Conservation (phyloP, 2,888 invertebrate genomes). For the Bombylius major region DNA sequence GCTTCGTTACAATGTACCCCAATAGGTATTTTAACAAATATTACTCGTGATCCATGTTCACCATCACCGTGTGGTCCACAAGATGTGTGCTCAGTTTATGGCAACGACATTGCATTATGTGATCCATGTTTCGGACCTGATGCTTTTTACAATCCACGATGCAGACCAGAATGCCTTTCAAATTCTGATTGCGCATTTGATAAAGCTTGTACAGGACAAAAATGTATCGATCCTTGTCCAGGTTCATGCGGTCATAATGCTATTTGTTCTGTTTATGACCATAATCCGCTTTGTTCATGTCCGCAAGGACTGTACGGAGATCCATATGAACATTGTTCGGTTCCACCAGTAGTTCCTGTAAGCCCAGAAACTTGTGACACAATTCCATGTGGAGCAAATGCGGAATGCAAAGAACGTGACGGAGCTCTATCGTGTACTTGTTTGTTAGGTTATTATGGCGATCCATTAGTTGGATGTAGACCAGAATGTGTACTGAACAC, state of each 20-base stretch:
- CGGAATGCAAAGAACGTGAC: conserved; percentile 51
- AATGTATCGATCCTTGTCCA: conserved; percentile 65
- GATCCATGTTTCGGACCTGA: conserved; percentile 60
- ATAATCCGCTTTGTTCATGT: conserved; percentile 61
- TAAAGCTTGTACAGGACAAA: conserved; percentile 59
- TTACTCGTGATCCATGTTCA: conserved; percentile 54
- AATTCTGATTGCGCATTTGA: conserved; percentile 69
- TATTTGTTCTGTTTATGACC: conserved; percentile 54
- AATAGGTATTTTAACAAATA: conserved; percentile 44
- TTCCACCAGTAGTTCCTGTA: conserved; percentile 35
- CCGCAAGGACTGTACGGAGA: conserved; percentile 56
- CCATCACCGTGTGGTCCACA: conserved; percentile 64
- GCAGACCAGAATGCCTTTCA: conserved; percentile 70
- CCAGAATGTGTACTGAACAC: conserved; percentile 73
- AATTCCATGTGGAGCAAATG: conserved; percentile 60
- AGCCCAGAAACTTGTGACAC: conserved; percentile 47
- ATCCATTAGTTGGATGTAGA: conserved; percentile 63
- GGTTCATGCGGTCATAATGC: conserved; percentile 68
- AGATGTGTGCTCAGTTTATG: conserved; percentile 55
- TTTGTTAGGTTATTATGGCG: conserved; percentile 60
- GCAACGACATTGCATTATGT: conserved; percentile 64
- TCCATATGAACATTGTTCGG: conserved; percentile 62
- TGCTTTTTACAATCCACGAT: conserved; percentile 55
- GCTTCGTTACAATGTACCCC: conserved; percentile 61
- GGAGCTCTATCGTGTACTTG: conserved; percentile 61